These are phyloP conservation scores for Sporophila hypoxantha DNA, from an alignment of 2,113 vertebrate species.

Conservation along the genomic window DNA sequence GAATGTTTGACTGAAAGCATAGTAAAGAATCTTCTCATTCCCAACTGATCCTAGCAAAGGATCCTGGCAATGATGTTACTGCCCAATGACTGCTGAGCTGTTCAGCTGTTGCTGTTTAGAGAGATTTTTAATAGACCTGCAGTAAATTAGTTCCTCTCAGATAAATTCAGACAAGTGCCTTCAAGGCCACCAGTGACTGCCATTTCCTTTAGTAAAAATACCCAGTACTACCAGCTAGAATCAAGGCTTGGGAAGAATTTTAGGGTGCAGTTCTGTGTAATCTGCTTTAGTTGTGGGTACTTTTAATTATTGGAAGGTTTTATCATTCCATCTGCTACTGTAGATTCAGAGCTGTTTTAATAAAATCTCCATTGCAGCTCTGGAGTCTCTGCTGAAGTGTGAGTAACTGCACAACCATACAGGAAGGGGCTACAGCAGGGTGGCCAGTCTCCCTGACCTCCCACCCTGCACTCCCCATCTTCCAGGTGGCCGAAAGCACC, in stretches of 20 bases:
- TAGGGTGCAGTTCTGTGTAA: background rate
- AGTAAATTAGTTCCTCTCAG: slow-evolving; percentile 5
- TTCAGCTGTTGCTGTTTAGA: background rate
- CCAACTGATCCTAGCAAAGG: background rate
- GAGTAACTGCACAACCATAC: background rate
- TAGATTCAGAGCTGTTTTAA: background rate
- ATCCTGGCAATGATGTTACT: background rate
- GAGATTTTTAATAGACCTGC: slow-evolving; percentile 9
- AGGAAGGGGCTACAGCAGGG: background rate
- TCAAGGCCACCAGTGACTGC: background rate
- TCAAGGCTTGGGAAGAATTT: background rate
- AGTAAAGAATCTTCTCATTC: background rate
- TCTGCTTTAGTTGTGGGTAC: background rate
- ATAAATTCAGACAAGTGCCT: slow-evolving; percentile 28
- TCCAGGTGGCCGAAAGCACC: background rate
- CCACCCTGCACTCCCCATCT: background rate
- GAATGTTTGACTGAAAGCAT: background rate
- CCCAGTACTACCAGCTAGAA: background rate
- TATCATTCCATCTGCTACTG: background rate
- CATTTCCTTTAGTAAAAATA: background rate
- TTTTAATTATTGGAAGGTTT: background rate
- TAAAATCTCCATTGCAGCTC: background rate
- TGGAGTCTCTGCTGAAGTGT: background rate
- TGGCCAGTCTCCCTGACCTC: background rate
- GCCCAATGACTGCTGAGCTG: background rate